These are phyloP conservation scores for Drepana falcataria DNA, from an alignment of 2,888 invertebrate species.

Conservation along the genomic window DNA sequence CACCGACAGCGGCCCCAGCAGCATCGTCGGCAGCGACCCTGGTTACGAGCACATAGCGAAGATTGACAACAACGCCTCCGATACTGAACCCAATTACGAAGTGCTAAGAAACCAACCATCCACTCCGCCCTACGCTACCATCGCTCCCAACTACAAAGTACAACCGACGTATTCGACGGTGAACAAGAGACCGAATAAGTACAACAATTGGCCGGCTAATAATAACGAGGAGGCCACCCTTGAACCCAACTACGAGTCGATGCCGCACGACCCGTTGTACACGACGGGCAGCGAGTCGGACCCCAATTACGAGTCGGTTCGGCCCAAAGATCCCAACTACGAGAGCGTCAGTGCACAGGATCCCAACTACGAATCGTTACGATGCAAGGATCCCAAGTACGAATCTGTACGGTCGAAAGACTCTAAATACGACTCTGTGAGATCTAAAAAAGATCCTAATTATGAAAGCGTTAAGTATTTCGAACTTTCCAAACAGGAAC, in stretches of 20 bases:
- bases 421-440: conserved; percentile 86
- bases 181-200: conserved; percentile 73
- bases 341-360: conserved; percentile 84
- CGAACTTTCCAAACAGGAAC: conserved; percentile 78
- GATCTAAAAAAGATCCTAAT: conserved; percentile 83
- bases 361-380: conserved; percentile 83
- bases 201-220: conserved; percentile 74
- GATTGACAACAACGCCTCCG: conserved; percentile 70
- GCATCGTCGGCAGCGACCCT: conserved; percentile 81
- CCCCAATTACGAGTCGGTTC: conserved; percentile 84
- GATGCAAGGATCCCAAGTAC: conserved; percentile 81
- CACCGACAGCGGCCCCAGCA: conserved; percentile 78
- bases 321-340: conserved; percentile 82
- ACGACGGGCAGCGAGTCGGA: conserved; percentile 86
- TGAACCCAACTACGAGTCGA: conserved; percentile 88
- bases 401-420: conserved; percentile 75
- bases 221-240: conserved; percentile 74
- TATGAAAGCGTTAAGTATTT: conserved; percentile 90
- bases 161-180: conserved; percentile 77
- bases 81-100: conserved; percentile 89
- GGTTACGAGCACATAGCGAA: conserved; percentile 85
- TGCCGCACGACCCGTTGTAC: conserved; percentile 81
- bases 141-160: conserved; percentile 61
- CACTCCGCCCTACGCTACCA: conserved; percentile 70
- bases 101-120: conserved; percentile 80